phyloP scores from a whole-genome alignment of 2,888 invertebrate genomes.

The Nineta flava region DNA sequence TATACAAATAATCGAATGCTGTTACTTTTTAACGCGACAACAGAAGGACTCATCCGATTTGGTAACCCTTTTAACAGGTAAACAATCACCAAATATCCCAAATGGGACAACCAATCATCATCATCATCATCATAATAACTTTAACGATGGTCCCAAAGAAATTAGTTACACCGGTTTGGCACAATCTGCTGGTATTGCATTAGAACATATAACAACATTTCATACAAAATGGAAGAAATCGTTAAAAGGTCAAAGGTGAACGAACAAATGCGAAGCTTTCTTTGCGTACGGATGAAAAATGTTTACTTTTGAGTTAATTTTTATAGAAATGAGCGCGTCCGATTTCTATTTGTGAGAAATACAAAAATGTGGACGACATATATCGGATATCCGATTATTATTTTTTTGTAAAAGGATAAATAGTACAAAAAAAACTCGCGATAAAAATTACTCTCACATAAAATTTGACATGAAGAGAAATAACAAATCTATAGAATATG shows the following conservation, averaged over 20 bases:
- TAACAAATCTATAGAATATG: too few species aligned
- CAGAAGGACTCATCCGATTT: conserved; percentile 39
- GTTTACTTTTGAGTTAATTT: neutral
- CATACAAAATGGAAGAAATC: conserved; percentile 72
- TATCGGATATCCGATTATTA: too few species aligned
- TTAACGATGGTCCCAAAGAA: conserved; percentile 22
- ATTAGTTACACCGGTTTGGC: conserved; percentile 66
- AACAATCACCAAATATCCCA: conserved; percentile 25
- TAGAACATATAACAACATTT: conserved; percentile 70
- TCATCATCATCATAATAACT: neutral
- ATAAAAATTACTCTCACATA: too few species aligned
- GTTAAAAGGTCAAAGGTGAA: conserved; percentile 47
- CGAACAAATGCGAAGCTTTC: neutral
- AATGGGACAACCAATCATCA: conserved; percentile 28
- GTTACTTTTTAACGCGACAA: conserved; percentile 53
- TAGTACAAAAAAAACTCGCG: too few species aligned
- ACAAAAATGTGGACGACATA: too few species aligned
- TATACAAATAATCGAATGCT: conserved; percentile 72
- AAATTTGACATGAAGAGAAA: too few species aligned
- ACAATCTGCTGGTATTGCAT: conserved; percentile 62
- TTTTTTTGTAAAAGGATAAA: too few species aligned
- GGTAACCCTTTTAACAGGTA: conserved; percentile 64
- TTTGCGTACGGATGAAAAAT: neutral
- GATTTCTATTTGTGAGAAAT: too few species aligned
- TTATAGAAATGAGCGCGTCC: too few species aligned